These are phyloP conservation scores for Sphaerophoria taeniata DNA, from an alignment of 2,888 invertebrate species.

Conservation along the genomic window DNA sequence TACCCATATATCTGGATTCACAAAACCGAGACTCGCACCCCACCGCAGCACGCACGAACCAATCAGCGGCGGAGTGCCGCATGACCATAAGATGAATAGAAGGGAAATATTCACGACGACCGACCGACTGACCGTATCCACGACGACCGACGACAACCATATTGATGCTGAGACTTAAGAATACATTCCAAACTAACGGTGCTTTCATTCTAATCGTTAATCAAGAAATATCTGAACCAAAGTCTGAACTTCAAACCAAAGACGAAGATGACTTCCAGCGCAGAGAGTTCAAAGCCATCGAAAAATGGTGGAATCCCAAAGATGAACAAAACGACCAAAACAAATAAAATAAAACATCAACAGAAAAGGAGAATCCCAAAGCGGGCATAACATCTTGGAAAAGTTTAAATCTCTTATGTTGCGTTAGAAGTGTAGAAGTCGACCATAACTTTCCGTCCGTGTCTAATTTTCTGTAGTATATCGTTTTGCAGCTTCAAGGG, in stretches of 20 bases:
- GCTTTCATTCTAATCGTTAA: conserved; percentile 73
- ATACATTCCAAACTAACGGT: conserved; percentile 69
- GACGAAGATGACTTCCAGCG: conserved; percentile 23
- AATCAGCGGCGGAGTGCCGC: conserved; percentile 3
- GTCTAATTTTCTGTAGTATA: neutral
- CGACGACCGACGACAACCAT: neutral
- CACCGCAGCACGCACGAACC: conserved; percentile 45
- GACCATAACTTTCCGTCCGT: neutral
- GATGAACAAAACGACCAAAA: conserved; percentile 20
- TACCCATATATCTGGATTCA: conserved; percentile 58
- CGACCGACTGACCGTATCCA: too few species aligned
- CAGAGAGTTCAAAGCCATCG: conserved; percentile 48
- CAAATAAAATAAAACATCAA: conserved; percentile 21
- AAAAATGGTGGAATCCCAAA: conserved; percentile 56
- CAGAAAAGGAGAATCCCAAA: conserved; percentile 64
- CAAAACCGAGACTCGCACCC: neutral
- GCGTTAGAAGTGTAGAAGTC: conserved; percentile 59
- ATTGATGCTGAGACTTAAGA: conserved; percentile 2
- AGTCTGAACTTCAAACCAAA: conserved; percentile 56
- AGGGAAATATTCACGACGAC: conserved; percentile 20
- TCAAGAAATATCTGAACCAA: conserved; percentile 66
- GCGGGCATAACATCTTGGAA: conserved; percentile 30
- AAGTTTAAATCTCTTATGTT: conserved; percentile 44
- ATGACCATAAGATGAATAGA: conserved; percentile 38
- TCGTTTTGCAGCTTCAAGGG: neutral